phyloP scores from a whole-genome alignment of 2,888 invertebrate species.

The Kryphioiulus occultus region DNA sequence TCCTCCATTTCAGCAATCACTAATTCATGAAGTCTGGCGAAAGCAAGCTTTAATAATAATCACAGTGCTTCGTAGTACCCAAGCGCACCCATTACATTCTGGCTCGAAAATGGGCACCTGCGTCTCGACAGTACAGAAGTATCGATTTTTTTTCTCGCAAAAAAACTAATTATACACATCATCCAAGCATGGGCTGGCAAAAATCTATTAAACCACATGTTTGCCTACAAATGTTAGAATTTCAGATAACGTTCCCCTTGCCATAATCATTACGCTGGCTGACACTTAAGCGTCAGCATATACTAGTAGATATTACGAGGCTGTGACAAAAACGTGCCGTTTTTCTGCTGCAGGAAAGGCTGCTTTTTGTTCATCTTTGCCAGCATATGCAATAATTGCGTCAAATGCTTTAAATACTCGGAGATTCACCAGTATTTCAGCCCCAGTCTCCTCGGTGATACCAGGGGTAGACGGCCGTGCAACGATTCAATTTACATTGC shows the following conservation, averaged over 20 bases:
- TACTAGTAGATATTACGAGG: neutral
- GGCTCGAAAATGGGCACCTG: neutral
- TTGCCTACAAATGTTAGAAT: slow-evolving; percentile 5
- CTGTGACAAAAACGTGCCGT: neutral
- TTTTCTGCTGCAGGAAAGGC: neutral
- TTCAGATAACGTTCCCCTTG: slow-evolving; percentile 5
- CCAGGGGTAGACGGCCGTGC: neutral
- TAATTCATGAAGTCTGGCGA: slow-evolving; percentile 2
- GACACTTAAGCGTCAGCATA: neutral
- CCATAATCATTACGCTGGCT: slow-evolving; percentile 5
- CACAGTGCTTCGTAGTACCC: neutral
- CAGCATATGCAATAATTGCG: neutral
- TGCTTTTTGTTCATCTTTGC: neutral
- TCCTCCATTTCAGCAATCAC: neutral
- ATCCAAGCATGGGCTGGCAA: neutral
- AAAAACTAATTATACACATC: slow-evolving; percentile 5
- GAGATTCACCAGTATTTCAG: neutral
- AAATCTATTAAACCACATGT: slow-evolving; percentile 5
- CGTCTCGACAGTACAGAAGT: neutral
- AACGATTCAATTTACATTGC: slow-evolving; percentile 5
- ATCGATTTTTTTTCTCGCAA: neutral
- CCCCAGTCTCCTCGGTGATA: neutral
- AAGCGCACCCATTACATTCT: neutral
- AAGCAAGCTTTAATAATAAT: neutral
- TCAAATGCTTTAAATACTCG: neutral